Evolutionary conservation across 2,797 vertebrate genomes (phyloP), one percentile per base, ranked within the genome.

Genomic region (Hypotaenidia philippensis): DNA sequence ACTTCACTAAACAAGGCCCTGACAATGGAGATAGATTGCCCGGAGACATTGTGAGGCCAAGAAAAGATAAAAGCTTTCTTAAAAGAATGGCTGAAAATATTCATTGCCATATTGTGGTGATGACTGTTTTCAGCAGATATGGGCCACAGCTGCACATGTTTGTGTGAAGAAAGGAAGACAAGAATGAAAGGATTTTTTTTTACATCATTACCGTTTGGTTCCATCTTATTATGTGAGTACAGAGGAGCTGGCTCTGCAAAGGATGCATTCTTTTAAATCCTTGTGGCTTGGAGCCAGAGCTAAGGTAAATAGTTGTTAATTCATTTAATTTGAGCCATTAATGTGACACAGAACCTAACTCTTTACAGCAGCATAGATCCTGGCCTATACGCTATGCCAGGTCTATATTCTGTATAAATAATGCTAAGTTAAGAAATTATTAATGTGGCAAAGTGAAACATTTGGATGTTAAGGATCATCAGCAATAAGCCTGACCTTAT

Each of bases 31-130:
- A 94, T 86, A n/a, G 76, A 91, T 91, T 78, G 92, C 76, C 80
- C 88, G 85, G 82, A 94, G 76, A 86, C n/a, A 44, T 14, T 66
- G 68, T 31, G 69, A 91, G 65, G 91, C 92, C 92, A 91, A 92
- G 85, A 94, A 94, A 95, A 97, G 94, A 96, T 91, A 83, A 96
- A 96, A 95, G 91, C 79, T 88, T 94, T 91, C 89, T 92, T 86
- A 85, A 90, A 92, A 93, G 89, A 96, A 90, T 95, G 47, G 83
- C 49, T 76, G 79, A 92, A 95, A 96, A 92, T 90, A 95, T 83
- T 93, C 87, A 85, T 69, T 93, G 84, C 89, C 94, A 86, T 94
- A 96, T 90, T 95, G 94, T 83, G 87, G 69, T 71, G 89, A 93
- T 90, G 90, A 91, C 71, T 93, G n/a, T 91, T 95, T 95, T 94